phyloP scores from a whole-genome alignment of 92 coral and sea anemone species.

The Virgularia gustaviana region DNA sequence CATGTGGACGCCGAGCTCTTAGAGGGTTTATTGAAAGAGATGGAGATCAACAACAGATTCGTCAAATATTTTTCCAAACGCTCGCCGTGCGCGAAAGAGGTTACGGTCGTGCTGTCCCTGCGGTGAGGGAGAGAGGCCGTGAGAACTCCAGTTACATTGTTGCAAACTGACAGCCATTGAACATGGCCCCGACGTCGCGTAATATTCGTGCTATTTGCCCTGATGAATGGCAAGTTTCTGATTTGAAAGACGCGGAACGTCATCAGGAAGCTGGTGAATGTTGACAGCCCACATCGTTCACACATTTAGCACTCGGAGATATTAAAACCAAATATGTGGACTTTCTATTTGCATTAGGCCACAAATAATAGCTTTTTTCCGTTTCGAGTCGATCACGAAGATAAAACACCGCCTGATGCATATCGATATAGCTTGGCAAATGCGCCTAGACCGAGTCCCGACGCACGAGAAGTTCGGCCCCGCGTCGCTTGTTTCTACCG shows the following conservation, averaged over 20 bases:
- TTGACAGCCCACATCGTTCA: slow-evolving; percentile 41
- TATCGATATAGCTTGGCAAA: neutral
- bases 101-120: slow-evolving; percentile 5
- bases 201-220: slow-evolving; percentile 16
- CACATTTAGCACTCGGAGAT: slow-evolving; percentile 35
- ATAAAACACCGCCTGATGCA: slow-evolving; percentile 29
- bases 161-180: slow-evolving; percentile 6
- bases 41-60: slow-evolving; percentile 25
- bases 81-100: slow-evolving; percentile 1
- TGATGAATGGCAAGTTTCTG: slow-evolving; percentile 26
- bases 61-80: slow-evolving; percentile 21
- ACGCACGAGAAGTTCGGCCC: neutral
- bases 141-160: slow-evolving; percentile 33
- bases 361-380: slow-evolving; percentile 38
- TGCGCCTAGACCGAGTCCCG: neutral
- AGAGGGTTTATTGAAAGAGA: slow-evolving; percentile 1
- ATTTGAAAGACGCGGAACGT: neutral
- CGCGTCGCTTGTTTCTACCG: neutral
- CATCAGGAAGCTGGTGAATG: slow-evolving; percentile 24
- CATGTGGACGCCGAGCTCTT: neutral
- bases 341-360: slow-evolving; percentile 42
- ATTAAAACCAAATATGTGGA: slow-evolving; percentile 37
- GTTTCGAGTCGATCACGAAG: slow-evolving; percentile 22
- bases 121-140: slow-evolving; percentile 3
- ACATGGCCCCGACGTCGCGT: too few species aligned